phyloP scores from a whole-genome alignment of 2,113 vertebrate genomes.

The Apeltes quadracus region DNA sequence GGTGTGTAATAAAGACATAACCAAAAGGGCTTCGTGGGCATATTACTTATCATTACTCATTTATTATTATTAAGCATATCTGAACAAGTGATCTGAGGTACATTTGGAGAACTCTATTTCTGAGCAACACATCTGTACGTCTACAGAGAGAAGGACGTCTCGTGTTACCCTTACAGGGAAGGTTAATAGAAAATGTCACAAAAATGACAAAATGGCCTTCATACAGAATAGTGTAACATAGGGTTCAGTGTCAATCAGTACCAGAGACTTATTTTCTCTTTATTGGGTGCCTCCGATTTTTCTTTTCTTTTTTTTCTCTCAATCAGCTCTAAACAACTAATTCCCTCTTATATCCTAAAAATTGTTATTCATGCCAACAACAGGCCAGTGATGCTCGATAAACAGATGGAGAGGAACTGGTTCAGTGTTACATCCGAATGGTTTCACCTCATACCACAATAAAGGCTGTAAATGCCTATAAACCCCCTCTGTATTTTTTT shows the following conservation, averaged over 20 bases:
- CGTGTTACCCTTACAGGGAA: conserved; percentile 20
- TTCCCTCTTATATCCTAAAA: background rate
- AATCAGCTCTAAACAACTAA: background rate
- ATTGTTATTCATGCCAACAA: conserved; percentile 8
- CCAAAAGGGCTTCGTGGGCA: conserved; percentile 1
- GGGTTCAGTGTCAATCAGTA: conserved; percentile 6
- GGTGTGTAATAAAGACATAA: background rate
- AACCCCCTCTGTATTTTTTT: background rate
- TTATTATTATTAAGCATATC: conserved; percentile 43
- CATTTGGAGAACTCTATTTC: conserved; percentile 40
- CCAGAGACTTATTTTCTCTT: conserved; percentile 11
- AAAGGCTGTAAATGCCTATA: conserved; percentile 2
- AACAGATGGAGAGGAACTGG: conserved; percentile 1
- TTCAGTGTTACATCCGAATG: background rate
- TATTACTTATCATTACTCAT: conserved; percentile 18
- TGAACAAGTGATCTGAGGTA: conserved; percentile 52
- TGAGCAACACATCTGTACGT: conserved; percentile 26
- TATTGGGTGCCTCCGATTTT: conserved; percentile 1
- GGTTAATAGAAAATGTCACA: conserved; percentile 23
- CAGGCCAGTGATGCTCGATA: conserved; percentile 1
- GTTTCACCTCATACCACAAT: conserved; percentile 3
- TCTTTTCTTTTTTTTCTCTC: background rate
- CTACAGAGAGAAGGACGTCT: conserved; percentile 1
- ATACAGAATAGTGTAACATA: conserved; percentile 5
- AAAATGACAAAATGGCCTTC: conserved; percentile 9